Base-by-base conservation (phyloP, 2,888 invertebrate genomes). In the Byasa hedistus region DNA sequence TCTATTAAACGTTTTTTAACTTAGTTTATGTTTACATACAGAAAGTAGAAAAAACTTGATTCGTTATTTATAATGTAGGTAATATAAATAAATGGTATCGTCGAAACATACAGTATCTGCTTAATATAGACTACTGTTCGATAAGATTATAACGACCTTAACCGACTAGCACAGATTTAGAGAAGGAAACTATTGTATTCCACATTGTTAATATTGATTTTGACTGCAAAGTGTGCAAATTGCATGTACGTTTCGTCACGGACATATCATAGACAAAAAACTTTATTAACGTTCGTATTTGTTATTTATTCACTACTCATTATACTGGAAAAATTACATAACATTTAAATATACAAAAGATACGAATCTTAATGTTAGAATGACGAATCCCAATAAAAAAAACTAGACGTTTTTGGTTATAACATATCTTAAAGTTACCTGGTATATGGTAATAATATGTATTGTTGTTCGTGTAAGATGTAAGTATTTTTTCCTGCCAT, bases 61-160 rank as follows among this genome's bases (percentile, higher is more conserved):
- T 32, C n/a, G 32, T 32, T 44, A 44, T 44, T 44, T 44, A 44
- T 44, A 1, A 44, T 44, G 4, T 15, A 44, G 4, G 44, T 44
- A 52, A 52, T 52, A 52, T 48, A n/a, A 10, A 52, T 8, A 0
- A 21, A 52, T 12, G 1, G 21, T 52, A 21, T 21, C 8, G 52
- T 19, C 21, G 21, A 52, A 52, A 52, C 21, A 52, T 21, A 52
- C 21, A 21, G 52, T 19, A 21, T 22, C 21, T 57, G 23, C 32
- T 62, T 51, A 66, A 66, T 52, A 57, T 51, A 48, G 39, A 22
- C 21, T 57, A 56, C 59, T 55, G 36, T 23, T 24, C 65, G 84
- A 85, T 85, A 81, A 85, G 82, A 82, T 84, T 82, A 76, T 24
- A 36, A 3, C 63, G 75, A 74, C 86, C 85, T 85, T 85, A 78